phyloP scores from a whole-genome alignment of 2,888 invertebrate species.

The Acanthoscelides obtectus region DNA sequence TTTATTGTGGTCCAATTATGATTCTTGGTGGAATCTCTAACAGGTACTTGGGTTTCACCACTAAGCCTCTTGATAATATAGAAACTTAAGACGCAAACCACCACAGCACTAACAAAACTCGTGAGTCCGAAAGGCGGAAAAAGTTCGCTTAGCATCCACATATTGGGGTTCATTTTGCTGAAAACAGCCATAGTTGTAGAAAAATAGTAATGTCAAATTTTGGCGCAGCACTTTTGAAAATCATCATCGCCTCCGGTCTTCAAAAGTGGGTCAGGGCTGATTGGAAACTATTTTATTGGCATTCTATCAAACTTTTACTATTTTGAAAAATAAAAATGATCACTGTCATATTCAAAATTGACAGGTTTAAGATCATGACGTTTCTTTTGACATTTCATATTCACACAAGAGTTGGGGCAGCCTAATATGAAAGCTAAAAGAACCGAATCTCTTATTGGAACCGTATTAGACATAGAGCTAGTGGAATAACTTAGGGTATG shows the following conservation, averaged over 20 bases:
- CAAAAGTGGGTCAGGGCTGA: neutral
- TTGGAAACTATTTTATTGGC: neutral
- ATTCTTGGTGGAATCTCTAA: conserved; percentile 50
- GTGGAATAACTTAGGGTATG: no score
- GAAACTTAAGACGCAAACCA: conserved; percentile 48
- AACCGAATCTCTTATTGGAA: neutral
- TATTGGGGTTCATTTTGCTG: conserved; percentile 32
- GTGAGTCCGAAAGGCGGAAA: conserved; percentile 41
- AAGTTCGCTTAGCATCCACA: conserved; percentile 36
- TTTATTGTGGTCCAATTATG: conserved; percentile 53
- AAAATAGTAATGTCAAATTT: neutral
- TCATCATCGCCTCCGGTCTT: conserved; percentile 5
- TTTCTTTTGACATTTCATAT: neutral
- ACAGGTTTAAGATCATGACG: neutral
- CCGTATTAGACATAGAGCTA: neutral
- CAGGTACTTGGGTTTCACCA: conserved; percentile 48
- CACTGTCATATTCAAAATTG: neutral
- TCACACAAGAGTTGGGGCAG: neutral
- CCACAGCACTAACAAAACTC: conserved; percentile 48
- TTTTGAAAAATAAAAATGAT: neutral
- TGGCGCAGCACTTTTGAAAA: conserved; percentile 8
- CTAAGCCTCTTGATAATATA: conserved; percentile 47
- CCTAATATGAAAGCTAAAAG: neutral
- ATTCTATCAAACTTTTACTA: neutral
- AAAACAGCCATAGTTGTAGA: conserved; percentile 30